phyloP scores from a whole-genome alignment of 64 coral and sea anemone genomes.

The Acropora tenuis region DNA sequence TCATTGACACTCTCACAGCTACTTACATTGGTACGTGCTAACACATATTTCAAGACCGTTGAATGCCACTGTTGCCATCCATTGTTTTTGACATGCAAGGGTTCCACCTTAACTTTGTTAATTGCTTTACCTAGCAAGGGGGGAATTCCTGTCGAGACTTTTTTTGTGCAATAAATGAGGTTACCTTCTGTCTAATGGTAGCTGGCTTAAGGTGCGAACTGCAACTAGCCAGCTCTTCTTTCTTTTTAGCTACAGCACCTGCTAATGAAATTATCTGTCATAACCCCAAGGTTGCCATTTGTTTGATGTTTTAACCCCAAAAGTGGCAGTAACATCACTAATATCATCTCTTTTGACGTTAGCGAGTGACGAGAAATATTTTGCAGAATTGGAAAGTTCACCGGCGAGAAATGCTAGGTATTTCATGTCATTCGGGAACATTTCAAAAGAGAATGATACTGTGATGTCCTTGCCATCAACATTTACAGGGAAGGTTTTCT shows the following conservation, averaged over 20 bases:
- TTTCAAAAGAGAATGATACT: slow-evolving; percentile 48
- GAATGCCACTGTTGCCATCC: too few relatives aligned
- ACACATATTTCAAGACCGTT: too few relatives aligned
- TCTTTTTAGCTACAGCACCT: not conserved
- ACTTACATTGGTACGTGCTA: too few relatives aligned
- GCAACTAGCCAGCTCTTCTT: not conserved
- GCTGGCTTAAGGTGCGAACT: not conserved
- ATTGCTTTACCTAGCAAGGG: slow-evolving; percentile 17
- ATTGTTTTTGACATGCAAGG: too few relatives aligned
- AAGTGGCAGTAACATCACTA: not conserved
- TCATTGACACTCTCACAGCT: not conserved
- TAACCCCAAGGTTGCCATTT: slow-evolving; percentile 28
- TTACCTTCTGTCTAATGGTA: not conserved
- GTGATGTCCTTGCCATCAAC: slow-evolving; percentile 4
- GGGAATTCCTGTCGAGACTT: not conserved
- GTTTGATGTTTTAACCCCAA: not conserved
- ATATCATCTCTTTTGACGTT: slow-evolving; percentile 5
- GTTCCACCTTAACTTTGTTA: not conserved
- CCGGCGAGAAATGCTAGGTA: too few relatives aligned
- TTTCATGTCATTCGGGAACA: slow-evolving; percentile 32
- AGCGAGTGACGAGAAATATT: too few relatives aligned
- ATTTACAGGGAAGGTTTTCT: slow-evolving; percentile 7
- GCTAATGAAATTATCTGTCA: not conserved
- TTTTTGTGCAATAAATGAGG: not conserved
- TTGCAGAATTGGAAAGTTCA: too few relatives aligned